Base-by-base conservation (phyloP, 2,888 invertebrate species). In the Hypolimnas misippus region DNA sequence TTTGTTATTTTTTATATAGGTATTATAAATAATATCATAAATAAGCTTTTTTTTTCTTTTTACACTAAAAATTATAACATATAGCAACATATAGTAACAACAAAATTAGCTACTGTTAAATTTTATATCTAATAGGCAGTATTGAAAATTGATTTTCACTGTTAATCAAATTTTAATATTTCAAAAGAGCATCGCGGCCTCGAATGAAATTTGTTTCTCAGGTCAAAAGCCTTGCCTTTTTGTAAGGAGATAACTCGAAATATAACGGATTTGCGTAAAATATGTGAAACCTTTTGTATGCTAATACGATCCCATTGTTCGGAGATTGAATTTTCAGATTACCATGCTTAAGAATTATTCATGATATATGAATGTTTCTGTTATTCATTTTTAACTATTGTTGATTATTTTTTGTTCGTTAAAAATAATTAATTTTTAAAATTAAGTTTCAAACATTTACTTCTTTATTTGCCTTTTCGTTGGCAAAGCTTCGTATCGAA, bases 221-320 rank as follows among this genome's bases (percentile, higher is more conserved):
- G 87, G 86, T 85, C 86, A 84, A 81, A 83, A 86, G 82, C 81
- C 81, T 29, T 29, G 49, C 83, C 84, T 84, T 86, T 87, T 84
- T 86, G 82, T 79, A 76, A 81, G 81, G 80, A 87, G 83, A 88
- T 89, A 89, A 87, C 87, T 87, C 89, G 87, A 89, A 89, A 87
- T 89, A 87, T 86, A 87, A 86, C 87, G 87, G 89, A 87, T 90
- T 86, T 87, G 83, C 88, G 88, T 89, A 88, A 90, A 88, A 91
- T 91, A 90, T 91, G 87, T 89, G 90, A 89, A 89, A 86, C 90
- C 89, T 90, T 91, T 90, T 91, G 89, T 91, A 91, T 91, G 91
- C 87, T 91, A 91, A 91, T 91, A 89, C 82, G 85, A 89, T 88
- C 84, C 87, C 83, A 90, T 91, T 89, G 90, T 90, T 89, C 88